Evolutionary conservation across 2,113 vertebrate genomes (phyloP).

Genomic region (Meles meles): DNA sequence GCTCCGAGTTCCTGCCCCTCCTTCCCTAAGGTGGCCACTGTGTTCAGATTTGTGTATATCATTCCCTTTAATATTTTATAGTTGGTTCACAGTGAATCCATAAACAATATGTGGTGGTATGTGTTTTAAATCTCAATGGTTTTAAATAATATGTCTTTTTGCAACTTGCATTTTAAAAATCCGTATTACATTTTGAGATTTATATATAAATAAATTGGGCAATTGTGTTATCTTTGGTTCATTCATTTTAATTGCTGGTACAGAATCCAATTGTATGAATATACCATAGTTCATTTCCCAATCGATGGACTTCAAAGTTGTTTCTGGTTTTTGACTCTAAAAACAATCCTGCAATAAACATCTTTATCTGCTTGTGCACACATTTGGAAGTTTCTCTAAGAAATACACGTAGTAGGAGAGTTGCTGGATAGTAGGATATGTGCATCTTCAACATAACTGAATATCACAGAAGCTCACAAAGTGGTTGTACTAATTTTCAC

Average conservation of each 20-base stretch:
- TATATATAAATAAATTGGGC: conserved; percentile 18
- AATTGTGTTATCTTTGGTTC: conserved; percentile 37
- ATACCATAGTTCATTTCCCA: conserved; percentile 35
- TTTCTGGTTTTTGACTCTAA: conserved; percentile 28
- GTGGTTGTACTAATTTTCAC: background rate
- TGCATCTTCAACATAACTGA: background rate
- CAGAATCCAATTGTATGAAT: conserved; percentile 53
- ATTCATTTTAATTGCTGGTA: conserved; percentile 48
- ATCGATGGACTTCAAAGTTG: background rate
- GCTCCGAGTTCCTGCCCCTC: background rate
- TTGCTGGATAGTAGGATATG: background rate
- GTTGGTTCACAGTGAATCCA: background rate
- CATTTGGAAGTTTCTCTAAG: conserved; percentile 18
- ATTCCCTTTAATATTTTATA: conserved; percentile 8
- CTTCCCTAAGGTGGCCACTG: conserved; percentile 1
- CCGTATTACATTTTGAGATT: conserved; percentile 46
- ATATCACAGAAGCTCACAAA: background rate
- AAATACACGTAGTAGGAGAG: background rate
- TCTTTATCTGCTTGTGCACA: conserved; percentile 5
- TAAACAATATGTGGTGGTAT: background rate
- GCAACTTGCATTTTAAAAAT: conserved; percentile 52
- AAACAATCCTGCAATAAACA: conserved; percentile 1
- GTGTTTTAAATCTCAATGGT: conserved; percentile 30
- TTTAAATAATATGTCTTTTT: conserved; percentile 19
- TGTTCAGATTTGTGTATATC: conserved; percentile 29